Evolutionary conservation across 2,797 vertebrate genomes (phyloP), one percentile per base, ranked within the genome.

Genomic region (Sarcophilus harrisii): DNA sequence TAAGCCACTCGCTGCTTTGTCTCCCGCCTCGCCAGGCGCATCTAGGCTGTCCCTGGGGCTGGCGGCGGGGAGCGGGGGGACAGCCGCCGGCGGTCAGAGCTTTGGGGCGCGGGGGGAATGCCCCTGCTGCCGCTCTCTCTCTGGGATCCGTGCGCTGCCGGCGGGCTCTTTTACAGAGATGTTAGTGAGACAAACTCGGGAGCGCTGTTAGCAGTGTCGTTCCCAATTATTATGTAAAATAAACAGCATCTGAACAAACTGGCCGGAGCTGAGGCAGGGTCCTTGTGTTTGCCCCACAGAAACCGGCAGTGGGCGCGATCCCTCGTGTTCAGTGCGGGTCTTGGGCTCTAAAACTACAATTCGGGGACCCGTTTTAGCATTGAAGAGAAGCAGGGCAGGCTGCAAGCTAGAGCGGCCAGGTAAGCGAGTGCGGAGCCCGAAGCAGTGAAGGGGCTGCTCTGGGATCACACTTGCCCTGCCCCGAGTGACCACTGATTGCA

Each of bases 1-100:
- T 21, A 18, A 81, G 1, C n/a, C 66, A 81, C 10, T 16, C 21
- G 89, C 60, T 90, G 59, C 62, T 94, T 94, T 94, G 45, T 94
- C 93, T 95, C 24, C 0, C 49, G 95, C 38, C 93, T 94, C 45
- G 92, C 49, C 94, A 95, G 95, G 92, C 52, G 95, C 87, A 32
- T 94, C 93, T 94, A 94, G 55, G 95, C 94, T 96, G 95, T 96
- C 62, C 60, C 90, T 38, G 29, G 8, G 90, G 59, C 49, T 93
- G 90, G 38, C 62, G 66, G 95, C 58, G 92, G 4, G 93, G 94
- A 96, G 27, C 45, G 58, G 29, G 92, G 57, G 90, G 24, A 92
- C 57, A 38, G 91, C 38, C 28, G 62, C 32, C 3, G 32, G 9
- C 66, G 21, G n/a, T 38, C 62, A n/a, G 32, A n/a, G 62, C 62